These are phyloP conservation scores for Phoeniculus purpureus DNA, from an alignment of 2,797 vertebrate species.

Conservation along the genomic window DNA sequence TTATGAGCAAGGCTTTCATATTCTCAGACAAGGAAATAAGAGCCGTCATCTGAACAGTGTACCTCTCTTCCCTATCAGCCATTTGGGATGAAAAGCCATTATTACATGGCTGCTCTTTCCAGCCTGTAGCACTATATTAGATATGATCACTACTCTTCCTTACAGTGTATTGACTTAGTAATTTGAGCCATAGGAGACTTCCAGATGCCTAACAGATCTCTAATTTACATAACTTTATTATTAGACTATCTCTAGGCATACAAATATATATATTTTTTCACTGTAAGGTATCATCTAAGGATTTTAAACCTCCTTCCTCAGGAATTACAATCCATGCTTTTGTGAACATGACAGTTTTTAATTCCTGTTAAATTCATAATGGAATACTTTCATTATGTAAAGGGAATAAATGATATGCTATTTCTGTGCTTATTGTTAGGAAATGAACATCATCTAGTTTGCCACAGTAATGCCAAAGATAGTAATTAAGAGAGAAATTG, in stretches of 20 bases:
- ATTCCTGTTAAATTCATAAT: not conserved
- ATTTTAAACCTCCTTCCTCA: not conserved
- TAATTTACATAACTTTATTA: accelerated
- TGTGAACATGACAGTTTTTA: not conserved
- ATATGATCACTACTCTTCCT: not conserved
- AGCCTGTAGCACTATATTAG: not conserved
- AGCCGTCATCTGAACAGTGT: not conserved
- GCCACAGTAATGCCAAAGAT: not conserved
- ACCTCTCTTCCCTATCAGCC: not conserved
- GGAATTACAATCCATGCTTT: not conserved
- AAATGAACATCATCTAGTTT: not conserved
- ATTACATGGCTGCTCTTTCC: not conserved
- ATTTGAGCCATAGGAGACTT: not conserved
- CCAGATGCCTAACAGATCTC: not conserved
- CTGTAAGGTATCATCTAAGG: accelerated
- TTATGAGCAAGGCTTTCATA: not conserved
- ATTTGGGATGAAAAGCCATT: not conserved
- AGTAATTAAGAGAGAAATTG: not conserved
- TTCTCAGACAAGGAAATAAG: not conserved
- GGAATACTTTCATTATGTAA: not conserved
- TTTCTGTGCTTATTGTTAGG: not conserved
- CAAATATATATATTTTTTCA: accelerated
- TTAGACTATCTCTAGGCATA: not conserved
- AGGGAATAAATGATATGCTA: not conserved
- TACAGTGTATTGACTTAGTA: not conserved